phyloP scores from a whole-genome alignment of 2,888 invertebrate genomes.

The Spodoptera exigua region DNA sequence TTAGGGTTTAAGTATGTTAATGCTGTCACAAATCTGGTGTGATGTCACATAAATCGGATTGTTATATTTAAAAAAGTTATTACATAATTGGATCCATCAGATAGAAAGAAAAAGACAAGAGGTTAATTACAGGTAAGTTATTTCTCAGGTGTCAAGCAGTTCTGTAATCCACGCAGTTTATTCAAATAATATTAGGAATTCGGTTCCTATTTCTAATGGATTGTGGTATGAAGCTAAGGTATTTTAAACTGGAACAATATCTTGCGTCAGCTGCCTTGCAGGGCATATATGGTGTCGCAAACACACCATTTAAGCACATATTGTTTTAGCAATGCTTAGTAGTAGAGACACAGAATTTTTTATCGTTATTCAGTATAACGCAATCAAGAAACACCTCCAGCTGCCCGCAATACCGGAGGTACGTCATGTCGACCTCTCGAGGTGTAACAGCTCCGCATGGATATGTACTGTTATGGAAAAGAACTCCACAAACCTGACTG shows the following conservation, averaged over 20 bases:
- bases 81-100: too few species aligned
- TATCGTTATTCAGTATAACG: conserved; percentile 5
- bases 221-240: conserved; percentile 19
- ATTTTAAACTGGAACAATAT: conserved; percentile 18
- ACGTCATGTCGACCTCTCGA: conserved; percentile 34
- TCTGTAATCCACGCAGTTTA: too few species aligned
- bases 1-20: conserved; percentile 49
- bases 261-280: conserved; percentile 17
- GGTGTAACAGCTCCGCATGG: conserved; percentile 27
- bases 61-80: conserved; percentile 52
- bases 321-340: conserved; percentile 8
- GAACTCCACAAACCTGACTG: conserved; percentile 55
- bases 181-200: conserved; percentile 4
- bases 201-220: conserved; percentile 1
- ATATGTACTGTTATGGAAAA: conserved; percentile 47
- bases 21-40: conserved; percentile 41
- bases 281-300: conserved; percentile 13
- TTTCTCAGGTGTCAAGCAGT: neutral
- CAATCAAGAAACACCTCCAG: conserved; percentile 24
- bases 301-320: conserved; percentile 15
- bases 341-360: conserved; percentile 3
- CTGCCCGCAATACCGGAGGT: conserved; percentile 28
- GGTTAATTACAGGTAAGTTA: conserved; percentile 5
- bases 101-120: too few species aligned
- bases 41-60: conserved; percentile 53